phyloP scores from a whole-genome alignment of 2,888 invertebrate genomes.

The Schizotus pectinicornis region DNA sequence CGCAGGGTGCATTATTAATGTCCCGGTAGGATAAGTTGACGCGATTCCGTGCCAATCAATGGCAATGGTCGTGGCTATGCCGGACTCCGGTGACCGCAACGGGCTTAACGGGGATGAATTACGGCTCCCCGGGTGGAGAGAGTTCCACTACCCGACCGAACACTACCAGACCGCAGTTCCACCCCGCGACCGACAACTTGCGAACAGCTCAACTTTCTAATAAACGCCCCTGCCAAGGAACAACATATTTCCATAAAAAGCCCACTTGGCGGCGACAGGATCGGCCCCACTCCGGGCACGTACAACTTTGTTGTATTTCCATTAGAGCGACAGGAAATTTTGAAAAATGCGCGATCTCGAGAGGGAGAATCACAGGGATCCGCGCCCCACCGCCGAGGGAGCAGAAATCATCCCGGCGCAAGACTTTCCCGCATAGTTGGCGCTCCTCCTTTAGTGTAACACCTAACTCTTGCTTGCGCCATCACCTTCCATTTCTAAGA shows the following conservation, averaged over 20 bases:
- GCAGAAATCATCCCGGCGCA: no score
- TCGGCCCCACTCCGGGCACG: constrained; percentile 2
- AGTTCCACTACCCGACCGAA: constrained; percentile 3
- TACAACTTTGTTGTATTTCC: not conserved
- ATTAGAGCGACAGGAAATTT: no score
- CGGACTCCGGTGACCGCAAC: constrained; percentile 42
- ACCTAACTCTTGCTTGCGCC: no score
- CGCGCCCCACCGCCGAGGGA: no score
- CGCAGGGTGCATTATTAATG: constrained; percentile 56
- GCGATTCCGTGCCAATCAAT: constrained; percentile 57
- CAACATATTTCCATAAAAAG: constrained; percentile 17
- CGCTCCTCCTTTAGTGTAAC: no score
- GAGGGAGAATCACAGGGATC: no score
- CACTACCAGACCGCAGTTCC: no score
- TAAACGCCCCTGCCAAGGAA: constrained; percentile 29
- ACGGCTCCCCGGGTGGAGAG: constrained; percentile 41
- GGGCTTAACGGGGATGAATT: constrained; percentile 55
- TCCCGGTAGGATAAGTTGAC: constrained; percentile 54
- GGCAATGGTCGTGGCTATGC: constrained; percentile 45
- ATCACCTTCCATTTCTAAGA: no score
- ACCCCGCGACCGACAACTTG: constrained; percentile 16
- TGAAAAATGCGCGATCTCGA: no score
- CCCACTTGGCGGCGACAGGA: constrained; percentile 1
- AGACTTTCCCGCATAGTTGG: no score
- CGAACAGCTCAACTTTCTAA: constrained; percentile 23